These are phyloP conservation scores for Verasper variegatus DNA, from an alignment of 2,113 vertebrate species.

Conservation along the genomic window DNA sequence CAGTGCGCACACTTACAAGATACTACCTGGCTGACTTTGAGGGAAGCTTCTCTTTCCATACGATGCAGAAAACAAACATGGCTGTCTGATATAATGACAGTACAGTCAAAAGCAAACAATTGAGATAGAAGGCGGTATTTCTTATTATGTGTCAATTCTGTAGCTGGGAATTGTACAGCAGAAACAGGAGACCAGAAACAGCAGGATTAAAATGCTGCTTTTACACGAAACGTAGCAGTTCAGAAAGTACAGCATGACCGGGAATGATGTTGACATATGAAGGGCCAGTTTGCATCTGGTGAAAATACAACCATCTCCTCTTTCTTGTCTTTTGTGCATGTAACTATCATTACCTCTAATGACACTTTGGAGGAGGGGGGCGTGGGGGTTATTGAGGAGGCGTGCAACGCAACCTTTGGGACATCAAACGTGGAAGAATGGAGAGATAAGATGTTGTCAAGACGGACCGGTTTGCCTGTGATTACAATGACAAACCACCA, in stretches of 20 bases:
- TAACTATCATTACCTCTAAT: slow-evolving; percentile 43
- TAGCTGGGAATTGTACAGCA: neutral
- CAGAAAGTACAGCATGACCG: neutral
- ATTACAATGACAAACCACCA: slow-evolving; percentile 64
- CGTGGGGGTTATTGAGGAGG: slow-evolving; percentile 3
- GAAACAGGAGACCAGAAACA: neutral
- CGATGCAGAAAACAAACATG: neutral
- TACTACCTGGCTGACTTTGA: neutral
- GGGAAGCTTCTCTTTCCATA: neutral
- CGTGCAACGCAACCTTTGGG: slow-evolving; percentile 63
- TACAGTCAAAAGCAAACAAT: too few relatives aligned
- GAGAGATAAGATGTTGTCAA: slow-evolving; percentile 74
- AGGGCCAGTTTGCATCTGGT: neutral
- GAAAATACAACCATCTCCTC: neutral
- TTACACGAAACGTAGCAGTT: neutral
- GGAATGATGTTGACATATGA: neutral
- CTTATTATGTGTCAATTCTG: neutral
- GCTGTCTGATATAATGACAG: neutral
- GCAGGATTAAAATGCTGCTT: neutral
- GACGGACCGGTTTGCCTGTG: slow-evolving; percentile 72
- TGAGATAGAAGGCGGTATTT: too few relatives aligned
- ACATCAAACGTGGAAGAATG: slow-evolving; percentile 48
- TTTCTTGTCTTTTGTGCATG: slow-evolving; percentile 10
- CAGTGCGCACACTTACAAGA: neutral
- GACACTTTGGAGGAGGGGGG: slow-evolving; percentile 33